These are phyloP conservation scores for Diachasma alloeum DNA, from an alignment of 1,140 invertebrate genomes.

Conservation along the genomic window DNA sequence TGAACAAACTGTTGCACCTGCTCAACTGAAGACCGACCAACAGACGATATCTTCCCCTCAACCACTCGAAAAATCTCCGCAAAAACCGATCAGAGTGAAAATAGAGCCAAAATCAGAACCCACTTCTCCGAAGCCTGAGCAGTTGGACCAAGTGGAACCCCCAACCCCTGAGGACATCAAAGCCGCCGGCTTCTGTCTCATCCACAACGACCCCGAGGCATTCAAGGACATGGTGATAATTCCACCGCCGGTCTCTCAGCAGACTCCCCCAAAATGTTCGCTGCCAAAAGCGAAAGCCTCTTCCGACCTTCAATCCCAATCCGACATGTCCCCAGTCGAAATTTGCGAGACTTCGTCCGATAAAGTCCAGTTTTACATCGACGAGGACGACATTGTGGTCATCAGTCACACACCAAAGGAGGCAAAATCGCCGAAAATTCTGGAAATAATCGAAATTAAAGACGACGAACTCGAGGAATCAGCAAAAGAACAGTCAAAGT, in stretches of 20 bases:
- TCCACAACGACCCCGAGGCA: neutral
- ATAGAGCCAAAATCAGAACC: neutral
- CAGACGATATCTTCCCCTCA: neutral
- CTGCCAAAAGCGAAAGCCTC: constrained; percentile 30
- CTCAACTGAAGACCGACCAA: neutral
- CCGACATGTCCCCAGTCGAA: constrained; percentile 28
- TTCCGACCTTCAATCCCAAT: constrained; percentile 29
- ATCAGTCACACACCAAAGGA: constrained; percentile 40
- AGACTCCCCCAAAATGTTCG: constrained; percentile 7
- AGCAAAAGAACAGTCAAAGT: neutral
- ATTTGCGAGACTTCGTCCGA: constrained; percentile 23
- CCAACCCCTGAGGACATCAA: constrained; percentile 7
- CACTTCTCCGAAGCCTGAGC: neutral
- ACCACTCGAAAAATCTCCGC: neutral
- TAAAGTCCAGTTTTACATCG: constrained; percentile 57
- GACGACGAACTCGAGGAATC: neutral
- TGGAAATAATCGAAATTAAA: constrained; percentile 31
- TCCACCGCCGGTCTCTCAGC: neutral
- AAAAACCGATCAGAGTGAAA: neutral
- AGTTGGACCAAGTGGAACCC: neutral
- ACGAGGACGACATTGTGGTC: constrained; percentile 50
- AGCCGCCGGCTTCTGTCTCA: constrained; percentile 1
- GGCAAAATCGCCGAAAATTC: constrained; percentile 18
- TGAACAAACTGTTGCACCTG: neutral
- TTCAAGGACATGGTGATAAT: constrained; percentile 5